phyloP scores from a whole-genome alignment of 2,797 vertebrate species.

The Halcyon smyrnensis region DNA sequence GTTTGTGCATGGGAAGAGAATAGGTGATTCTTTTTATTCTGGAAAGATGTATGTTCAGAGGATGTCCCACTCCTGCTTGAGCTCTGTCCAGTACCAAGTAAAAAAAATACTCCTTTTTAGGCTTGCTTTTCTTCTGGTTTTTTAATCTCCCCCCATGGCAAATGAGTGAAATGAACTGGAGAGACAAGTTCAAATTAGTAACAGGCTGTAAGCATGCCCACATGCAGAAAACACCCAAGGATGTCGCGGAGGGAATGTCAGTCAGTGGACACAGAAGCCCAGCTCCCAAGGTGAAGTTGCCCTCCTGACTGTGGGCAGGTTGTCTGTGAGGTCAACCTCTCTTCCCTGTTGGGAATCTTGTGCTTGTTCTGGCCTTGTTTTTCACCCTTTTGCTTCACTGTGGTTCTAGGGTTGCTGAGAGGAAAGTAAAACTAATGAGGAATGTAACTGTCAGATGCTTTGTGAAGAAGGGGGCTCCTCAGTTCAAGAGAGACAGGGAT shows the following conservation, averaged over 20 bases:
- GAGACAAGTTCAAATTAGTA: constrained; percentile 26
- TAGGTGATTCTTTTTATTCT: neutral
- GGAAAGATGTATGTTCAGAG: neutral
- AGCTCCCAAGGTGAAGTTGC: neutral
- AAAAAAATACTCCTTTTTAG: neutral
- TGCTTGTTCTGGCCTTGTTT: neutral
- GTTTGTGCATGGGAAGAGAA: neutral
- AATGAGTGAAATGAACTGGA: constrained; percentile 26
- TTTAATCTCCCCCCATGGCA: neutral
- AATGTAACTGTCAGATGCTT: neutral
- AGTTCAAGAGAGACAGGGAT: too few species aligned
- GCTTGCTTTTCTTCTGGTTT: neutral
- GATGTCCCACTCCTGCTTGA: neutral
- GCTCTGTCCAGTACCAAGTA: neutral
- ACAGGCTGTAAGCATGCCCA: neutral
- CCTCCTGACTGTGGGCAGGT: neutral
- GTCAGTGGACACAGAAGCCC: neutral
- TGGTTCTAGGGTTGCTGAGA: neutral
- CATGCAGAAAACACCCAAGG: neutral
- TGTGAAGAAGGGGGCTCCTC: neutral
- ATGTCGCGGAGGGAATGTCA: neutral
- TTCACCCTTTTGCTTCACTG: neutral
- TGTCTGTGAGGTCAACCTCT: neutral
- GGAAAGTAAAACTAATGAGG: neutral
- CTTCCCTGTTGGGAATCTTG: neutral